Evolutionary conservation across 2,797 vertebrate species (phyloP), one percentile per base, ranked within the genome.

Genomic region (Amniataba percoides): DNA sequence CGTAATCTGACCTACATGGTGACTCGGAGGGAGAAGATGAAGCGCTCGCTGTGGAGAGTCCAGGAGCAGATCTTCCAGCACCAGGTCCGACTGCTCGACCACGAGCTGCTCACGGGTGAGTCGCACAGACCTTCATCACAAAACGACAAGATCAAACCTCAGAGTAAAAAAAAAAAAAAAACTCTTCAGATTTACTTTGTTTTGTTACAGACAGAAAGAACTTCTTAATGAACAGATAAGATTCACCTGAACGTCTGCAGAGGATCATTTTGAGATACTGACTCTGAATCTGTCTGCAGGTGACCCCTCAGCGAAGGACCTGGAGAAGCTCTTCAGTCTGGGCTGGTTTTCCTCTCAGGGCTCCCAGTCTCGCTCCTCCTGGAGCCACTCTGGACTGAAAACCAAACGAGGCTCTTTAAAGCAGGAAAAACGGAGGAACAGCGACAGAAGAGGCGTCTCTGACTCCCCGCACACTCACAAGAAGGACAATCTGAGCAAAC

Each of bases 1-100:
- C 96, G 98, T 36, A 99, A 99, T 89, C 95, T 99, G 90, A 99
- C 97, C 66, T 99, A 99, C 93, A 99, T 99, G 98, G 98, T 99
- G 95, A 99, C 97, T 0, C 96, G 98, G 78, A 93, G 98, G 88
- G 98, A 99, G 94, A 99, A 99, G 93, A 98, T 99, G 89, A 99
- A 99, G 92, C 95, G 97, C 43, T 97, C 97, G 16, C 86, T 97
- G 86, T 99, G 98, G 92, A 96, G 91, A 84, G 95, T 99, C 85
- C 98, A 99, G 94, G 98, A 99, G 90, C 98, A 99, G 95, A 98
- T 99, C 91, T 97, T 99, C 93, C 97, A 96, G 89, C 95, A 96
- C 79, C 97, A 97, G 56, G 80, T 96, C 77, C 95, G 94, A 71
- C 94, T 98, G 81, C 48, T 97, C 64, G 97, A 99, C 90, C 96